Base-by-base conservation (phyloP, 2,113 vertebrate genomes). In the Osmerus mordax region DNA sequence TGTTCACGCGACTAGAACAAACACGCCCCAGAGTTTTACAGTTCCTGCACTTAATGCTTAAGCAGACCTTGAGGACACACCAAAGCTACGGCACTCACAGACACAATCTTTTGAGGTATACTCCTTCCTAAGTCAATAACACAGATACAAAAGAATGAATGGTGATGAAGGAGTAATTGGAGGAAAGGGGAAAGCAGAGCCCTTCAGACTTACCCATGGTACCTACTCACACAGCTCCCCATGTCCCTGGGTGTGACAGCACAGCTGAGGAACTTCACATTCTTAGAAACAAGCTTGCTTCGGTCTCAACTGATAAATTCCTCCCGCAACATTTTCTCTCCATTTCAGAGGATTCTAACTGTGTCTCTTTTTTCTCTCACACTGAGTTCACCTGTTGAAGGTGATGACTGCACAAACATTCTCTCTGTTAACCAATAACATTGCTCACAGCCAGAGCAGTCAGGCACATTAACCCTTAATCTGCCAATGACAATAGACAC, bases 201-300 rank as follows among this genome's bases (percentile, higher is more conserved):
- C 3, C 52, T n/a, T 28, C 21, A 25, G 52, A 92, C 95, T 97
- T 93, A 98, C 96, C 96, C 88, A 81, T 92, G 94, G 85, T 94
- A 93, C 72, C 94, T 91, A 89, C 95, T 97, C 89, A 96, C 90
- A 90, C 96, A 98, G 91, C 89, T 97, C 81, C 96, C 96, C 95
- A 98, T 95, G 86, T 93, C 87, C 89, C 86, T 81, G 84, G 86
- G 84, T 77, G 84, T 85, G 90, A 89, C 83, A 78, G 25, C 15
- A n/a, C 25, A 65, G 28, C 15, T 66, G 21, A 52, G 15, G 53
- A 8, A 21, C 28, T 14, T 87, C 91, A 92, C 91, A 94, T 93
- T 85, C 87, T 90, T 87, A 79, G 83, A 88, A 89, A 55, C 25
- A 7, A 16, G 67, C 25, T 71, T 47, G 63, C 9, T 8, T 65